Evolutionary conservation across 2,113 vertebrate genomes (phyloP).

Genomic region (Dolichotis patagonum): DNA sequence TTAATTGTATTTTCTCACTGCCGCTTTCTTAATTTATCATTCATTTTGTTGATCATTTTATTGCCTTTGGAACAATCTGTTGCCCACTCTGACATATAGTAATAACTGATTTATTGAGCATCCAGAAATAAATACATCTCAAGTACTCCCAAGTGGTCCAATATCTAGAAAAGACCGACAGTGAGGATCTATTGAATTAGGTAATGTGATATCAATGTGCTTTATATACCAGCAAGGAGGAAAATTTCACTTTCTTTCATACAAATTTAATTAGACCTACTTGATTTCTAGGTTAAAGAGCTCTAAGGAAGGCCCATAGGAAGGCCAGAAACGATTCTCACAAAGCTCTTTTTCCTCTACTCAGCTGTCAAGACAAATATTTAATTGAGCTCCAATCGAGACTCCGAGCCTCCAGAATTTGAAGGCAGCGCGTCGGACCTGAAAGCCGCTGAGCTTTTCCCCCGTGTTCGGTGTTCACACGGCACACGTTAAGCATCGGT

Average conservation of each 20-base stretch:
- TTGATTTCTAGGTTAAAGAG: conserved; percentile 36
- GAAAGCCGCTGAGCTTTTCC: neutral
- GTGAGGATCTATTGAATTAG: neutral
- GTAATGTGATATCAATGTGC: neutral
- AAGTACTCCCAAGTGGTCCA: conserved; percentile 15
- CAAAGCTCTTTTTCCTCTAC: neutral
- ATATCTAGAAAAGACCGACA: neutral
- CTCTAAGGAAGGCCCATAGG: neutral
- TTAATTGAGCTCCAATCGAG: neutral
- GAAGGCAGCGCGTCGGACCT: neutral
- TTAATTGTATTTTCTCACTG: conserved; percentile 19
- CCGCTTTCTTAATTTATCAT: neutral
- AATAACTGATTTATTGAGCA: neutral
- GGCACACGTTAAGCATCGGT: neutral
- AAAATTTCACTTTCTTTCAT: neutral
- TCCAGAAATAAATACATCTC: neutral
- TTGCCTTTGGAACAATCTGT: neutral
- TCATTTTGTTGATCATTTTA: conserved; percentile 18
- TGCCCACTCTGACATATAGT: neutral
- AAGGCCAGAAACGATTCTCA: conserved; percentile 16
- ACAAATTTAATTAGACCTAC: conserved; percentile 50
- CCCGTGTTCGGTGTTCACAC: neutral
- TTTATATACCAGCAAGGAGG: neutral
- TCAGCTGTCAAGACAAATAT: neutral
- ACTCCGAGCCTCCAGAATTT: neutral